phyloP scores from a whole-genome alignment of 1,140 invertebrate genomes.

The Cepaea nemoralis region DNA sequence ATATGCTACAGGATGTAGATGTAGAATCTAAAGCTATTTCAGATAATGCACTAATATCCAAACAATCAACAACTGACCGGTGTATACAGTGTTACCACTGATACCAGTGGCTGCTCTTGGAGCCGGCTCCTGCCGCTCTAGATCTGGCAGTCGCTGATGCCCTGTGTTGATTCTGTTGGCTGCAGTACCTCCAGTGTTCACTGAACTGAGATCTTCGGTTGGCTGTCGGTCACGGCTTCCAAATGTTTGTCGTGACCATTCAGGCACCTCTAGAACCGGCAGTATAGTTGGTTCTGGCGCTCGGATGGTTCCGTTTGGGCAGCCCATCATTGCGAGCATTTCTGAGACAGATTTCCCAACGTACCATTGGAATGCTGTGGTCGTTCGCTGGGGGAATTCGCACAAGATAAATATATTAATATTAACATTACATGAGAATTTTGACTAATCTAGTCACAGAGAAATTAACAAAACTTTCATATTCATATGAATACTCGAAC shows the following conservation, averaged over 20 bases:
- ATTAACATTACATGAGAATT: no score
- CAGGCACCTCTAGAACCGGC: conserved; percentile 19
- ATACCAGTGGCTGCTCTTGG: background rate
- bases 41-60: no score
- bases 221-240: background rate
- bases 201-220: background rate
- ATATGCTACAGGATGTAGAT: no score
- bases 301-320: background rate
- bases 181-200: background rate
- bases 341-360: conserved; percentile 11
- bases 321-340: conserved; percentile 9
- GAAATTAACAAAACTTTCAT: no score
- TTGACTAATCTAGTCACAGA: no score
- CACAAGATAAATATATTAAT: conserved; percentile 8
- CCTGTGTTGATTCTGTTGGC: background rate
- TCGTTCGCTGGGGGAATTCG: background rate
- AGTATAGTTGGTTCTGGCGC: background rate
- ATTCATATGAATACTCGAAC: no score
- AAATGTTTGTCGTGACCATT: conserved; percentile 6
- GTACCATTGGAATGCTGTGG: conserved; percentile 22
- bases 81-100: no score
- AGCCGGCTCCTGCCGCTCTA: background rate
- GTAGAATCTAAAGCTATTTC: no score
- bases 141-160: background rate
- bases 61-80: no score